Conservation (phyloP, 2,113 vertebrate genomes). For the Microtus ochrogaster region DNA sequence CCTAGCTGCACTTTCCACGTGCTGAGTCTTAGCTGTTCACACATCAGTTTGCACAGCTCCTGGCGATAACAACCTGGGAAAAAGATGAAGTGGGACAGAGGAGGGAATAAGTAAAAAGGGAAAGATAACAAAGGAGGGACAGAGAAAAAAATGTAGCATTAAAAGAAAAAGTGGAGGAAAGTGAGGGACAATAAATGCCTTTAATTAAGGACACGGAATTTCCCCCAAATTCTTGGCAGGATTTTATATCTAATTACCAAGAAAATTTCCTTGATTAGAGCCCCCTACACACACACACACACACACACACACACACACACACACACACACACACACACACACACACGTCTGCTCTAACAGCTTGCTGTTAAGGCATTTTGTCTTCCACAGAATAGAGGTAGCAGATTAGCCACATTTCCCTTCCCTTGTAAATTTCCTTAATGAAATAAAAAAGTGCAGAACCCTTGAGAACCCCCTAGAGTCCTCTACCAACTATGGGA, state of each 20-base stretch:
- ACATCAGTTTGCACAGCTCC: conserved; percentile 95
- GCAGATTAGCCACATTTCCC: not conserved
- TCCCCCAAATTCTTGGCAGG: not conserved
- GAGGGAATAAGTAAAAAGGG: not conserved
- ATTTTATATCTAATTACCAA: conserved; percentile 25
- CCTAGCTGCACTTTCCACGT: conserved; percentile 97
- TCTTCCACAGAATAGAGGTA: not conserved
- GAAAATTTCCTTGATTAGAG: conserved; percentile 9
- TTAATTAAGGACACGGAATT: conserved; percentile 45
- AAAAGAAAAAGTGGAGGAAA: no score
- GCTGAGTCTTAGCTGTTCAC: conserved; percentile 94
- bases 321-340: no score
- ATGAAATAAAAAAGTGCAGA: not conserved
- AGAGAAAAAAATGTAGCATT: not conserved
- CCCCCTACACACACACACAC: no score
- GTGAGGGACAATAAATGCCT: not conserved
- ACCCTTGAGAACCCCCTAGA: not conserved
- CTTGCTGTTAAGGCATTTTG: not conserved
- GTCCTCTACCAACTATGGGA: fast-evolving
- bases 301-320: no score
- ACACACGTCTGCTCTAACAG: not conserved
- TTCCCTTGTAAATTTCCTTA: not conserved
- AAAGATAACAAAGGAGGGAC: not conserved
- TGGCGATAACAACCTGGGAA: conserved; percentile 90
- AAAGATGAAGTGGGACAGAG: not conserved